A percentile compares a stretch with the other conserved stretches of the same genome.
Conservation (phyloP, 2,888 invertebrate genomes). For the Thumatha senex region DNA sequence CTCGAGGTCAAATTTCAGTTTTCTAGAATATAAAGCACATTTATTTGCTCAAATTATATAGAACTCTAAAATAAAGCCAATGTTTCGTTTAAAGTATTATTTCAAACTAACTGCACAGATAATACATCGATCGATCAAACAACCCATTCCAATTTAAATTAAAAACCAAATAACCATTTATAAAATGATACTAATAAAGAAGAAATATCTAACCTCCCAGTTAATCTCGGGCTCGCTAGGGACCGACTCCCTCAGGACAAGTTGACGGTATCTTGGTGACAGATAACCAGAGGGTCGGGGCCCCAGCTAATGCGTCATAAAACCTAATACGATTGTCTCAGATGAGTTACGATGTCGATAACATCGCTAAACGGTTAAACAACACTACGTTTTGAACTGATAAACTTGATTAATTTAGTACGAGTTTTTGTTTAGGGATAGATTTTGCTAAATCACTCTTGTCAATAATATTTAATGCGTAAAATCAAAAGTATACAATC, state of each 20-base stretch:
- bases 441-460: background rate
- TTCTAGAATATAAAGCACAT: too few relatives aligned
- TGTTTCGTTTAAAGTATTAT: too few relatives aligned
- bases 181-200: slow-evolving; percentile 35
- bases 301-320: slow-evolving; percentile 76
- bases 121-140: too few relatives aligned
- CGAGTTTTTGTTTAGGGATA: slow-evolving; percentile 9
- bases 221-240: slow-evolving; percentile 49
- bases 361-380: slow-evolving; percentile 53
- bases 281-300: slow-evolving; percentile 59
- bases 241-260: slow-evolving; percentile 60
- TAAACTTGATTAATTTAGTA: slow-evolving; percentile 36
- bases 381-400: slow-evolving; percentile 40
- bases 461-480: background rate
- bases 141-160: slow-evolving; percentile 24
- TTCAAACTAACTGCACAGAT: too few relatives aligned
- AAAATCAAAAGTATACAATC: background rate
- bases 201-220: slow-evolving; percentile 33
- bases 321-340: slow-evolving; percentile 72
- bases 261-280: slow-evolving; percentile 75
- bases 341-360: slow-evolving; percentile 61
- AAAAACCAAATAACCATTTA: slow-evolving; percentile 36
- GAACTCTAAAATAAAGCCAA: too few relatives aligned
- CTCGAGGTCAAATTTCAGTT: too few relatives aligned
- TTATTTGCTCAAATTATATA: too few relatives aligned